Base-by-base conservation (phyloP, 2,113 vertebrate genomes). In the Elachura formosa region DNA sequence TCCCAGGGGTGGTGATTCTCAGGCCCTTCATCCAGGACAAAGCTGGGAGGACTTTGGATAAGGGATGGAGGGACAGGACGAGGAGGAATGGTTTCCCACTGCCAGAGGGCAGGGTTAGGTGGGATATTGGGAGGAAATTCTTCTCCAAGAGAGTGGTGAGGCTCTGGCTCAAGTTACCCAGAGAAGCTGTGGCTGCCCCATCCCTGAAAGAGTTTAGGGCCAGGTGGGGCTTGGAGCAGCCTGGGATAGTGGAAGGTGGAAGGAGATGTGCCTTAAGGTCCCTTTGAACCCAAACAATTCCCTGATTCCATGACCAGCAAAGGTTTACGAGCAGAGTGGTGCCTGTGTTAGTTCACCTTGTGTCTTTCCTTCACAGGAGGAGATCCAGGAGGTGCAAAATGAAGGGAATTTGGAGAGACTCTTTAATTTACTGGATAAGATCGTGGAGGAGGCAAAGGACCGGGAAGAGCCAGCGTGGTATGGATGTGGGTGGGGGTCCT, bases 381-480 rank as follows among this genome's bases (percentile, higher is more conserved):
- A 98, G 84, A 96, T 98, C 59, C 87, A 96, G 36, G 97, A 97
- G 51, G 94, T 98, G 11, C 98, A 98, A 89, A 52, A 95, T 0
- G 98, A 98, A 54, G 98, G 98, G 54, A 98, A 98, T 36, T 94
- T 98, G 34, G 97, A 97, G 24, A 28, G 4, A 8, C 96, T 98
- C 26, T 84, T 98, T 12, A 63, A 71, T 14, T 69, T 93, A 0
- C 59, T 98, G 92, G 98, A 98, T 55, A 81, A 78, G 45, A 96
- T 98, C 2, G 96, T 96, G 83, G 96, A 97, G 46, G 97, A 96
- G 63, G 95, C 96, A 5, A 89, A 91, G 86, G 69, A 26, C 26
- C 79, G 4, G 33, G 59, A 67, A 2, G 94, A 96, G 14, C 91
- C 95, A 0, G 97, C 97, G 0, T 98, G 98, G 98, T 98, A 88